These are phyloP conservation scores for Mormyrus proboscirostris DNA, from an alignment of 2,797 vertebrate genomes.

Conservation along the genomic window DNA sequence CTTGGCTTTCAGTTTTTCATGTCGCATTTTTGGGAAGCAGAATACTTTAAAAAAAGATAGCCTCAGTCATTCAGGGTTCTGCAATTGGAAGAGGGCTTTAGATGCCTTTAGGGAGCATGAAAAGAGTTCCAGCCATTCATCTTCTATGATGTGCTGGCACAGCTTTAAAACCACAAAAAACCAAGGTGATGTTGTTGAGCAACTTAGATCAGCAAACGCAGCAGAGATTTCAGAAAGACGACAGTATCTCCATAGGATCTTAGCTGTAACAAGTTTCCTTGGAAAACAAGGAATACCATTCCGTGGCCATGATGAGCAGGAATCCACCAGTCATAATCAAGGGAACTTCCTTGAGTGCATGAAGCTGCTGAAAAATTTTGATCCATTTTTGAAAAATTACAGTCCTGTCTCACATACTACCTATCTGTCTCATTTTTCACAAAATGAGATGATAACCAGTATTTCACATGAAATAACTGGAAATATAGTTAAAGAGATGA, in stretches of 20 bases:
- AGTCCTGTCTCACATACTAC: not conserved
- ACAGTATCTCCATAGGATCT: constrained; percentile 14
- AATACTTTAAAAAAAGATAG: not conserved
- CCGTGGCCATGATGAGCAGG: constrained; percentile 19
- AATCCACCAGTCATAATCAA: constrained; percentile 24
- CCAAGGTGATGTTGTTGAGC: not conserved
- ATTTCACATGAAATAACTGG: no score
- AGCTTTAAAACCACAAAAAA: constrained; percentile 6
- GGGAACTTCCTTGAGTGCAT: constrained; percentile 26
- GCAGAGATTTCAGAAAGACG: constrained; percentile 18
- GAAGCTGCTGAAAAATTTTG: constrained; percentile 27
- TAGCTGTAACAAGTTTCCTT: constrained; percentile 11
- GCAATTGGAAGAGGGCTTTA: constrained; percentile 21
- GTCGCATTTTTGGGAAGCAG: constrained; percentile 7
- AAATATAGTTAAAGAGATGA: no score
- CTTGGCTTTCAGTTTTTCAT: constrained; percentile 15
- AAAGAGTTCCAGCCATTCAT: not conserved
- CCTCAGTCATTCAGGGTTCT: not conserved
- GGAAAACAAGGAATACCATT: constrained; percentile 14
- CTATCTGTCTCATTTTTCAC: not conserved
- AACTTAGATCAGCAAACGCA: constrained; percentile 15
- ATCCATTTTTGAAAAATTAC: constrained; percentile 21
- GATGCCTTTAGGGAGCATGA: constrained; percentile 11
- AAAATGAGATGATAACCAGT: no score
- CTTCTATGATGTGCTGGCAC: constrained; percentile 20